These are phyloP conservation scores for Eutrigla gurnardus DNA, from an alignment of 2,797 vertebrate species.

Conservation along the genomic window DNA sequence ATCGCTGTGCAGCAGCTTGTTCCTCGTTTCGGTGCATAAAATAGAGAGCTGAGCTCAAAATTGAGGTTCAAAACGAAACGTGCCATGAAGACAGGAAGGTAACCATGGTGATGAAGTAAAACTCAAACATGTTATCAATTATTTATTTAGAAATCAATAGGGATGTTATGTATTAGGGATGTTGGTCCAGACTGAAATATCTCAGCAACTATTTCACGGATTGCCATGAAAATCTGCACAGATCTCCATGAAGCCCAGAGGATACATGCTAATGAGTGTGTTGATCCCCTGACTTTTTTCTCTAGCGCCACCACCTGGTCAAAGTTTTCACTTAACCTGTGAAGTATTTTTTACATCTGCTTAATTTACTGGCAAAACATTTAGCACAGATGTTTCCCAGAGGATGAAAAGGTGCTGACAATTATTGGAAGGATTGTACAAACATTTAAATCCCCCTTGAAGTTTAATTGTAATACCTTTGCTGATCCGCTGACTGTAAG, in stretches of 20 bases:
- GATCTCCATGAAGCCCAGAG: not conserved
- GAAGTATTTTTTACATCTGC: not conserved
- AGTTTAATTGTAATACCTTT: no score
- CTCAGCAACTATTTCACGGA: not conserved
- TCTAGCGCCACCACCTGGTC: not conserved
- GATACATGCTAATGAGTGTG: not conserved
- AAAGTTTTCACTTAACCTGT: not conserved
- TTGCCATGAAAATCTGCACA: not conserved
- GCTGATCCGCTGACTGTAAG: not conserved
- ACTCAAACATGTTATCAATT: not conserved
- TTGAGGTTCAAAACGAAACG: not conserved
- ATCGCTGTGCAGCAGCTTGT: not conserved
- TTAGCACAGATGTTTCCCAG: not conserved
- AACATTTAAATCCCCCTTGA: not conserved
- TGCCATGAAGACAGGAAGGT: not conserved
- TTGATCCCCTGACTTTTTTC: not conserved
- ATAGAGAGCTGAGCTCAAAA: not conserved
- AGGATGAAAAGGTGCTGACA: not conserved
- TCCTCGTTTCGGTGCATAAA: not conserved
- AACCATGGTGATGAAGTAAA: not conserved
- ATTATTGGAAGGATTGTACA: not conserved
- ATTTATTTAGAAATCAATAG: slow-evolving; percentile 1
- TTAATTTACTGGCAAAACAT: not conserved
- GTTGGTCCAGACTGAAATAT: slow-evolving; percentile 4
- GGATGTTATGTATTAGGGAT: no score